Evolutionary conservation across 1,140 invertebrate genomes (phyloP).

Genomic region (Eurytemora carolleeae): DNA sequence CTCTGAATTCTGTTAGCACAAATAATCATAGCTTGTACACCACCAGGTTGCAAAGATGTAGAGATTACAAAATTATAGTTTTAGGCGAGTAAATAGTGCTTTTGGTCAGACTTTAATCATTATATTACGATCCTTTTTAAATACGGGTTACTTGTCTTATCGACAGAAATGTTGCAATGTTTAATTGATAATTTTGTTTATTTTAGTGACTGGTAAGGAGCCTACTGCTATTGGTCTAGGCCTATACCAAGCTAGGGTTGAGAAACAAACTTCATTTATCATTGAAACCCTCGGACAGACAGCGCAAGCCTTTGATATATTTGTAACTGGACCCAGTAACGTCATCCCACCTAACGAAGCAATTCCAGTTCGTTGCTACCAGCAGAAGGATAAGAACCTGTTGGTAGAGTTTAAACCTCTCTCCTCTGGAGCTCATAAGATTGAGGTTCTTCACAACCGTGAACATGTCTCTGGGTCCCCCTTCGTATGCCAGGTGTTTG

Average conservation of each 20-base stretch:
- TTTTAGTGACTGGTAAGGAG: slow-evolving; percentile 35
- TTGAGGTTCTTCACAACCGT: slow-evolving; percentile 75
- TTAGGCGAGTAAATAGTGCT: no score
- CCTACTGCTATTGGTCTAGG: slow-evolving; percentile 54
- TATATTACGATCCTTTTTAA: no score
- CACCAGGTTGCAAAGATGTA: no score
- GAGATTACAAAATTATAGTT: no score
- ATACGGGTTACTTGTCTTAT: no score
- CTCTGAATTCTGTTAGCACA: no score
- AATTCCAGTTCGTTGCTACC: slow-evolving; percentile 77
- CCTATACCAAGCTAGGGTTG: slow-evolving; percentile 56
- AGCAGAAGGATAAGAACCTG: slow-evolving; percentile 78
- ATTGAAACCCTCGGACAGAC: slow-evolving; percentile 66
- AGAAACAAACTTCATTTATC: slow-evolving; percentile 58
- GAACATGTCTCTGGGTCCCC: slow-evolving; percentile 83
- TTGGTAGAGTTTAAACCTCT: slow-evolving; percentile 77
- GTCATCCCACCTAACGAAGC: slow-evolving; percentile 60
- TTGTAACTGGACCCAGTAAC: slow-evolving; percentile 63
- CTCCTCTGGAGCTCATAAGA: slow-evolving; percentile 36
- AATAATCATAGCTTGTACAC: no score
- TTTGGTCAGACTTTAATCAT: no score
- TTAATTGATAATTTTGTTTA: background rate
- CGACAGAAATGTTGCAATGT: no score
- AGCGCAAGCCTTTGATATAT: slow-evolving; percentile 71
- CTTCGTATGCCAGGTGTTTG: slow-evolving; percentile 83